A percentile compares a stretch with the other conserved stretches of the same genome.
Evolutionary conservation across 1,140 invertebrate species (phyloP).

Genomic region (Schlechtendalia chinensis): DNA sequence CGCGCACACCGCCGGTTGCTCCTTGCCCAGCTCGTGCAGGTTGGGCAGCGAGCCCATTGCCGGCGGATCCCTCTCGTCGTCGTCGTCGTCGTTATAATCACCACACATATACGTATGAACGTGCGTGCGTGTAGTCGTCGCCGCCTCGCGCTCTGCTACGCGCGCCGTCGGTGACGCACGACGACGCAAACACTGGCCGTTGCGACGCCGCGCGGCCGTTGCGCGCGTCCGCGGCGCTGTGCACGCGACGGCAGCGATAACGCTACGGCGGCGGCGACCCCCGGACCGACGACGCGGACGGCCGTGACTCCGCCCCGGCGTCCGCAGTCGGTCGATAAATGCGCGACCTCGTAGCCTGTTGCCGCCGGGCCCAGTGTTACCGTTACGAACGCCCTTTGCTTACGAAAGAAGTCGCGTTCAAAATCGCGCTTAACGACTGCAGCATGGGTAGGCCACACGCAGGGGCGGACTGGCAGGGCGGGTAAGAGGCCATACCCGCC

Average conservation of each 20-base stretch:
- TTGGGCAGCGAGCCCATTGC: constrained; percentile 41
- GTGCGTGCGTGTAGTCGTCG: too few species aligned
- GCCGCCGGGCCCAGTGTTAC: too few species aligned
- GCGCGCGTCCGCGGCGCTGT: neutral
- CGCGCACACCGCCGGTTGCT: neutral
- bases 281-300: constrained; percentile 22
- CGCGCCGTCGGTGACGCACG: neutral
- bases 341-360: too few species aligned
- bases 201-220: neutral
- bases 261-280: neutral
- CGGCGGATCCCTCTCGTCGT: too few species aligned
- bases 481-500: too few species aligned
- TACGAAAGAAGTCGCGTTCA: too few species aligned
- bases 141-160: neutral
- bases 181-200: neutral
- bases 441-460: too few species aligned
- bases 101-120: neutral
- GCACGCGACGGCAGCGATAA: neutral
- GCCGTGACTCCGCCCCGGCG: neutral
- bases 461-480: too few species aligned
- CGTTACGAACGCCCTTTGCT: too few species aligned
- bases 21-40: constrained; percentile 35
- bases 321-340: constrained; percentile 42
- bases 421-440: too few species aligned
- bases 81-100: too few species aligned